Evolutionary conservation across 2,113 vertebrate species (phyloP).

Genomic region (Colaptes auratus): DNA sequence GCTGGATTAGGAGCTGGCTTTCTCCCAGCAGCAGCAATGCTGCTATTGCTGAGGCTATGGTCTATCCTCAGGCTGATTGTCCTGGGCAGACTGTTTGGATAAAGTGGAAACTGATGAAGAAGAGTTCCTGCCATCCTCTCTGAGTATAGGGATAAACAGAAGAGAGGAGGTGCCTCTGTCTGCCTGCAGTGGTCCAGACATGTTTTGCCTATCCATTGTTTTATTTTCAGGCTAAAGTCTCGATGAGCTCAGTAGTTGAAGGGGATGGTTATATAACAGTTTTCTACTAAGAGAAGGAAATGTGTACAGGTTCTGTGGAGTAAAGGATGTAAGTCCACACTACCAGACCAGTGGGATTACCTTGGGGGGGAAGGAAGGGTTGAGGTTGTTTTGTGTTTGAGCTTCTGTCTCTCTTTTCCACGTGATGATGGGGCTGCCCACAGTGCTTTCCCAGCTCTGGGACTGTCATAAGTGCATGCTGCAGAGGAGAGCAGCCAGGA

Average conservation of each 20-base stretch:
- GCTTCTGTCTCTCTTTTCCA: neutral
- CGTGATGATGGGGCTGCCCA: neutral
- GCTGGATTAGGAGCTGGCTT: neutral
- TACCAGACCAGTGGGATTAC: neutral
- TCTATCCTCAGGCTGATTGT: neutral
- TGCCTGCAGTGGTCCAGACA: neutral
- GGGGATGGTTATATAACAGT: neutral
- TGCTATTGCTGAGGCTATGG: neutral
- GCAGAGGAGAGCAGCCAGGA: neutral
- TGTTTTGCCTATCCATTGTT: neutral
- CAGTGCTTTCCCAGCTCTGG: neutral
- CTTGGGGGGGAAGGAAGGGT: neutral
- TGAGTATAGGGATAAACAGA: neutral
- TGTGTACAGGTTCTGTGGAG: neutral
- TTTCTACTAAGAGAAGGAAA: neutral
- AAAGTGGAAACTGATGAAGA: neutral
- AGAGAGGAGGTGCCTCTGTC: neutral
- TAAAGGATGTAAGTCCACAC: neutral
- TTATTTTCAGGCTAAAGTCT: neutral
- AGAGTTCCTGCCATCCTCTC: neutral
- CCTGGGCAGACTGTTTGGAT: neutral
- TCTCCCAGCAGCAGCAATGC: neutral
- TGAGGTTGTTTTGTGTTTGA: neutral
- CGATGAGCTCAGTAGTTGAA: neutral
- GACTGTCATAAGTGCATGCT: rapidly evolving